These are phyloP conservation scores for Axis porcinus DNA, from an alignment of 2,113 vertebrate species.

Conservation along the genomic window DNA sequence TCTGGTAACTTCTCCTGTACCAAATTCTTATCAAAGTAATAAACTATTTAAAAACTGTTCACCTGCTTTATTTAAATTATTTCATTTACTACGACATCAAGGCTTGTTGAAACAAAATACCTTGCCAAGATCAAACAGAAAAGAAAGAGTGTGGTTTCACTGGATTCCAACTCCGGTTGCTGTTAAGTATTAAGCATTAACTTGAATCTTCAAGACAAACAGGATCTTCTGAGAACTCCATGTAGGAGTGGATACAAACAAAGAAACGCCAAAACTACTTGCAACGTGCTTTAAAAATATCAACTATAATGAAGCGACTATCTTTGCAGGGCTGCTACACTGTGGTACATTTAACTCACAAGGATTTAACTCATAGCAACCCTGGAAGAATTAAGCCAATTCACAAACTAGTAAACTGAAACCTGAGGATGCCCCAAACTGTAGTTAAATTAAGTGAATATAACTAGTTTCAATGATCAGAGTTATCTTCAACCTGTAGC, in stretches of 20 bases:
- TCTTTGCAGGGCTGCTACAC: not conserved
- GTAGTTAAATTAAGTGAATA: not conserved
- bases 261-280: not conserved
- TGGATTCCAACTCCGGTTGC: not conserved
- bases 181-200: not conserved
- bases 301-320: not conserved
- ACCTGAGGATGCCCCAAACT: not conserved
- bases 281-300: not conserved
- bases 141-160: not conserved
- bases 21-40: not conserved
- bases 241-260: not conserved
- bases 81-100: not conserved
- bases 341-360: not conserved
- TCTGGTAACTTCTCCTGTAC: slow-evolving; percentile 77
- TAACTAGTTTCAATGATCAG: not conserved
- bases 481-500: not conserved
- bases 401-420: not conserved
- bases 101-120: not conserved
- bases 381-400: not conserved
- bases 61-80: not conserved
- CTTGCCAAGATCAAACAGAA: not conserved
- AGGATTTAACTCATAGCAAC: not conserved
- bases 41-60: not conserved
- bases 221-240: not conserved
- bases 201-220: not conserved